Base-by-base conservation (phyloP, 1,140 invertebrate genomes). In the Cataglyphis hispanica region DNA sequence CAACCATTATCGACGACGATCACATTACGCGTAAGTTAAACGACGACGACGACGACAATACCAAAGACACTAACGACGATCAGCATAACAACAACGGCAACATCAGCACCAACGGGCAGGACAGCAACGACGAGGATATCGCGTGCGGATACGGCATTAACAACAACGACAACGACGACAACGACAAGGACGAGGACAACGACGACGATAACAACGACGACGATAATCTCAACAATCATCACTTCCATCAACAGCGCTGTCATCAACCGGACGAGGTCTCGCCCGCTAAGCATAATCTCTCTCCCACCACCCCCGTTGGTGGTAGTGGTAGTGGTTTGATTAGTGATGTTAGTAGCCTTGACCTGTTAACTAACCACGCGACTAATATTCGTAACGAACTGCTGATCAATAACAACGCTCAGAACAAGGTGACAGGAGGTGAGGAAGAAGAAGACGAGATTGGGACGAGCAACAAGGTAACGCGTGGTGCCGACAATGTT, bases 351-450 rank as follows among this genome's bases (percentile, higher is more conserved):
- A 72, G 74, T 87, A 93, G 92, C 88, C 92, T 91, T 90, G 91
- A 93, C 64, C 86, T 92, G 84, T 85, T 92, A 58, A 91, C 90
- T 94, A 94, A 93, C 91, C 87, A 84, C 89, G 91, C 86, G 66
- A 92, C 85, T 90, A 90, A 90, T 88, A 88, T 87, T 87, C 87
- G 67, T 89, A 92, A 92, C 85, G 89, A 90, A 31, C 74, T 83
- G 84, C 63, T 90, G 85, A 86, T 87, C 64, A 88, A 89, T 69
- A 84, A 91, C 66, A 84, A 81, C 86, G 85, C 43, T 58, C 75
- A 69, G 88, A 53, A 91, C 27, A 66, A 87, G 74, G 19, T 60
- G 16, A 64, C 31, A 70, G 34, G 40, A 37, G 19, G 53, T 13
- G 0, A 60, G 50, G 31, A 84, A 37, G 27, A 50, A 56, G 43